phyloP scores from a whole-genome alignment of 2,797 vertebrate species.

The Natrix natrix region DNA sequence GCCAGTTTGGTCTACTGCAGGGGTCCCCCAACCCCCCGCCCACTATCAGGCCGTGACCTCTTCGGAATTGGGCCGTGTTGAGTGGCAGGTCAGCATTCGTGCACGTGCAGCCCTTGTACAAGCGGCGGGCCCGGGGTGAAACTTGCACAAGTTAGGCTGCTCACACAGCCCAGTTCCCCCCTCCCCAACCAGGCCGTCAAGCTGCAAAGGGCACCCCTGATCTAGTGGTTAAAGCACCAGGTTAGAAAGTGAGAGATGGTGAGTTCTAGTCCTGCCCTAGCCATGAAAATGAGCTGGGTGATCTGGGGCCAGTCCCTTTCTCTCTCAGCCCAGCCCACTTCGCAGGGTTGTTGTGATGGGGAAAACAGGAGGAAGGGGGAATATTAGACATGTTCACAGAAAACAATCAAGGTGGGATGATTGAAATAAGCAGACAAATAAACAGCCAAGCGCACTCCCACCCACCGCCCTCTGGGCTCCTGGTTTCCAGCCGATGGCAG shows the following conservation, averaged over 20 bases:
- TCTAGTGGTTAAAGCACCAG: no score
- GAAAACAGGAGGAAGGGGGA: neutral
- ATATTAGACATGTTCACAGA: neutral
- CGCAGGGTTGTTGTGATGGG: neutral
- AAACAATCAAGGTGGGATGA: neutral
- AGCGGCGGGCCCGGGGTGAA: neutral
- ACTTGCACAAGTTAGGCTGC: no score
- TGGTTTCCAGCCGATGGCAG: neutral
- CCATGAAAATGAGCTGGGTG: no score
- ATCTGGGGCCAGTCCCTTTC: no score
- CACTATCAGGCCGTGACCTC: neutral
- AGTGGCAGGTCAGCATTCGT: neutral
- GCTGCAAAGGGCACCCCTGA: no score
- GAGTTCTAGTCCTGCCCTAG: neutral
- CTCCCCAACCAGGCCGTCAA: no score
- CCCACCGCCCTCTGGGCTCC: neutral
- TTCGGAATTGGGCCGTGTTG: no score
- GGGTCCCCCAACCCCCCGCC: neutral
- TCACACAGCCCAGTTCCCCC: no score
- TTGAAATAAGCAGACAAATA: neutral
- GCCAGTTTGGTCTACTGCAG: neutral
- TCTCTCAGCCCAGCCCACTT: neutral
- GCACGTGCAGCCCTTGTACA: neutral
- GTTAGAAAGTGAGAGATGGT: neutral
- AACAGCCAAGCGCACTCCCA: neutral